Conservation (phyloP, 2,113 vertebrate species). For the cattle (Bos taurus) region ARS-UCD2.0 NC_037329.1:8167501-8168000, state of each 20-base stretch:
- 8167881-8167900: neutral
- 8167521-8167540: neutral
- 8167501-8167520: neutral
- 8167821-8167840: neutral
- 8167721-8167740: neutral
- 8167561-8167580: neutral
- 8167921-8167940: neutral
- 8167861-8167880: neutral
- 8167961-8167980: neutral
- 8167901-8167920: neutral
- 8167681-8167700: neutral
- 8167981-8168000: neutral
- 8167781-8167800: neutral
- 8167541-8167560: neutral
- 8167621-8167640: neutral
- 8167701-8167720: neutral
- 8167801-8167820: neutral
- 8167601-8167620: neutral
- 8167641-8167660: neutral
- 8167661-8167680: neutral
- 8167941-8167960: neutral
- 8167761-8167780: neutral
- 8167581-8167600: neutral
- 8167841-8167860: neutral
- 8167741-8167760: neutral